Conservation (phyloP, 92 coral and sea anemone genomes). For the Actinernus sp. region DNA sequence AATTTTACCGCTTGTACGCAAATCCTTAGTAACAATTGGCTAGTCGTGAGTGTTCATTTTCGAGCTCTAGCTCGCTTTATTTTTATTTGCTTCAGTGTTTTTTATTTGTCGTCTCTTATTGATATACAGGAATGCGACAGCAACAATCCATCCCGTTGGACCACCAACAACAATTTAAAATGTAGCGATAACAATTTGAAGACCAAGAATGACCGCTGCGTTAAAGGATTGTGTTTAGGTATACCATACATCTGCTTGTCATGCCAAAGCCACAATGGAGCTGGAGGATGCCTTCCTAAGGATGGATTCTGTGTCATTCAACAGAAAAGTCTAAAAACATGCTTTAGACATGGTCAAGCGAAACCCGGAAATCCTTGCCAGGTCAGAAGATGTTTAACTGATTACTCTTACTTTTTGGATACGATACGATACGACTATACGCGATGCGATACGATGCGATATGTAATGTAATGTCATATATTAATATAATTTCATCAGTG, state of each 20-base stretch:
- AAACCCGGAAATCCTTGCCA: constrained; percentile 89
- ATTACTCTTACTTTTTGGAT: too few species aligned
- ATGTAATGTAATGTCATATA: too few species aligned
- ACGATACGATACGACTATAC: too few species aligned
- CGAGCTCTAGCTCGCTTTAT: too few species aligned
- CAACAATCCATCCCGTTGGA: constrained; percentile 59
- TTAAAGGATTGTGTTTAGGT: constrained; percentile 64
- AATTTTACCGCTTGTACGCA: too few species aligned
- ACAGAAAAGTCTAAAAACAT: constrained; percentile 37
- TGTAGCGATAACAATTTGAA: constrained; percentile 64
- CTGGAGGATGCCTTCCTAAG: constrained; percentile 41
- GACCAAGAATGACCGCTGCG: constrained; percentile 73
- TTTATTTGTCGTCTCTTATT: too few species aligned
- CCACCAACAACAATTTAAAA: constrained; percentile 59
- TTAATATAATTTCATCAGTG: too few species aligned
- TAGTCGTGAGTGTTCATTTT: too few species aligned
- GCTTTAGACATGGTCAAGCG: constrained; percentile 41
- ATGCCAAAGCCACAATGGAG: constrained; percentile 65
- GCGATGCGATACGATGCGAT: too few species aligned
- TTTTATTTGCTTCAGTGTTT: too few species aligned
- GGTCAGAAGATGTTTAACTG: too few species aligned
- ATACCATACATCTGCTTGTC: constrained; percentile 54
- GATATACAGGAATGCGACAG: constrained; percentile 70
- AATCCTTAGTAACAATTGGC: too few species aligned
- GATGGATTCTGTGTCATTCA: constrained; percentile 63